Percentiles rank a stretch among this genome's conserved stretches.
These are phyloP conservation scores for Coleophora deauratella DNA, from an alignment of 2,888 invertebrate genomes.

Conservation along the genomic window DNA sequence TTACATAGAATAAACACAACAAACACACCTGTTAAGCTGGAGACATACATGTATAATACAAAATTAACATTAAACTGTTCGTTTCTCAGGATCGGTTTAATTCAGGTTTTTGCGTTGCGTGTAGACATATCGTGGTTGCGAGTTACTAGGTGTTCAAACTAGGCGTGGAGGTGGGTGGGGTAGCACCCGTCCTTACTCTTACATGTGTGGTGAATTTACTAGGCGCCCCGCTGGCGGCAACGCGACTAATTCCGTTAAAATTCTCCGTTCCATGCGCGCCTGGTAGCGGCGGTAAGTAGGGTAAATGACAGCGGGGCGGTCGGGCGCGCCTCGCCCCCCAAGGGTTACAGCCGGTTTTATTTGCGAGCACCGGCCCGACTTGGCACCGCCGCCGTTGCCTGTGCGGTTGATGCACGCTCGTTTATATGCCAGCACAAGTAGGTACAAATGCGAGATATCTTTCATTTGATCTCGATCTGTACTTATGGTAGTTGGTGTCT, in stretches of 20 bases:
- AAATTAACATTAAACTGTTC: neutral
- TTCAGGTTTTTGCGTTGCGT: conserved; percentile 60
- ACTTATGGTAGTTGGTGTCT: neutral
- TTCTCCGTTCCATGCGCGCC: conserved; percentile 64
- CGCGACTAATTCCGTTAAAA: conserved; percentile 72
- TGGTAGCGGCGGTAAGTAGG: conserved; percentile 59
- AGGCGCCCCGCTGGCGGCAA: conserved; percentile 67
- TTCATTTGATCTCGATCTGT: conserved; percentile 1
- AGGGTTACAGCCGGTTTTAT: conserved; percentile 27
- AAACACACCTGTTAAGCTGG: neutral
- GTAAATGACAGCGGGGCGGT: conserved; percentile 61
- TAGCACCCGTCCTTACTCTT: conserved; percentile 31
- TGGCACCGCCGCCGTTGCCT: conserved; percentile 27
- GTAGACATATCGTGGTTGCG: conserved; percentile 48
- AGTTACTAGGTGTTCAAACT: conserved; percentile 58
- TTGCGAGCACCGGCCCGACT: conserved; percentile 31
- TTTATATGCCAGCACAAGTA: neutral
- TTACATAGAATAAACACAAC: too few species aligned
- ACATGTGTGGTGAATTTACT: conserved; percentile 61
- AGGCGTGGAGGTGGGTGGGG: conserved; percentile 55
- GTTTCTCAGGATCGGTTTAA: conserved; percentile 17
- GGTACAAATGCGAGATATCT: neutral
- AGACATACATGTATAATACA: too few species aligned
- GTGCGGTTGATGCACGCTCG: conserved; percentile 25
- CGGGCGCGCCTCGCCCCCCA: conserved; percentile 24